These are phyloP conservation scores for Nasalis larvatus DNA, from an alignment of 2,113 vertebrate species.

Conservation along the genomic window DNA sequence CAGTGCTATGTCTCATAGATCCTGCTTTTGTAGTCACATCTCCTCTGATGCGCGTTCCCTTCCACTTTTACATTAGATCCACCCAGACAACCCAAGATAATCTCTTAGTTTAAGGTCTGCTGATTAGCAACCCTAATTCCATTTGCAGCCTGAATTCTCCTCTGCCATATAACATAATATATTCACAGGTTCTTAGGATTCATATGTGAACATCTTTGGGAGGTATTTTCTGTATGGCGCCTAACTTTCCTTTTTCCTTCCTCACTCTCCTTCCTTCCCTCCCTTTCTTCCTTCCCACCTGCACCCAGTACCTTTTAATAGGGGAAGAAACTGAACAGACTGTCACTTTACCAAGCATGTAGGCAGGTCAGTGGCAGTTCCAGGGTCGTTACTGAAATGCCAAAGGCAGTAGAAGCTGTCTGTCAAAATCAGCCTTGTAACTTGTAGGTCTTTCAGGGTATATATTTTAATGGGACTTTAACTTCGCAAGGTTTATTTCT, in stretches of 20 bases:
- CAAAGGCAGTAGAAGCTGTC: conserved; percentile 46
- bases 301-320: conserved; percentile 1
- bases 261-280: background rate
- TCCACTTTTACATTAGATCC: background rate
- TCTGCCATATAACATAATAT: background rate
- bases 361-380: background rate
- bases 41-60: background rate
- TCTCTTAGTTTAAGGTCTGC: background rate
- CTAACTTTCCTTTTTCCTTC: background rate
- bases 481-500: conserved; percentile 46
- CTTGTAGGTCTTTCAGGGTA: conserved; percentile 36
- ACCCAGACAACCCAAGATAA: background rate
- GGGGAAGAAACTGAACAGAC: background rate
- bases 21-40: background rate
- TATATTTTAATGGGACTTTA: conserved; percentile 54
- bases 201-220: background rate
- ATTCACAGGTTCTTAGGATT: background rate
- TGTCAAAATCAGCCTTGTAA: conserved; percentile 23
- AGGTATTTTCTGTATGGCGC: background rate
- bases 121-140: background rate
- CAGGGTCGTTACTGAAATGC: conserved; percentile 54
- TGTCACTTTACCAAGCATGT: background rate
- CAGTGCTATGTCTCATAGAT: background rate
- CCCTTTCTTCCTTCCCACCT: background rate
- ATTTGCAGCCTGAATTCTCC: background rate